Conservation (phyloP, 1,140 invertebrate species). For the Maconellicoccus hirsutus region DNA sequence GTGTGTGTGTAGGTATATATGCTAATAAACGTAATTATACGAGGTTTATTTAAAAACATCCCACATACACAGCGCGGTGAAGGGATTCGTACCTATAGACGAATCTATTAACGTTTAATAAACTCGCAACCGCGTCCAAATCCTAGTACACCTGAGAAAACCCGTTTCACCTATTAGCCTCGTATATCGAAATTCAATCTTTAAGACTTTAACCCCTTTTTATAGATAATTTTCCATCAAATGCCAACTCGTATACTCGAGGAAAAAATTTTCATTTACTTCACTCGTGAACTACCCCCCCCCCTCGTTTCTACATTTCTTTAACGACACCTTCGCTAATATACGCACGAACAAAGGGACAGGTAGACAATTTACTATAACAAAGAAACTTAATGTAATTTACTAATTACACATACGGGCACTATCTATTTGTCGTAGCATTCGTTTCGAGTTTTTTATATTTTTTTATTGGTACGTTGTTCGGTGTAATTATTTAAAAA, state of each 20-base stretch:
- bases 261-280: no score
- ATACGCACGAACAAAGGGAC: no score
- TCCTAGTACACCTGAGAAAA: no score
- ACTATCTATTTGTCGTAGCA: constrained; percentile 3
- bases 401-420: constrained; percentile 19
- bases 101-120: constrained; percentile 18
- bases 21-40: constrained; percentile 18
- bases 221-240: no score
- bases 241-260: no score
- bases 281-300: no score
- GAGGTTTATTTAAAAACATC: constrained; percentile 12
- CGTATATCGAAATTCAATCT: no score
- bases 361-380: no score
- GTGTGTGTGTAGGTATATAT: constrained; percentile 2
- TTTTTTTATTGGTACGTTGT: constrained; percentile 10
- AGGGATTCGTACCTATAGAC: neutral
- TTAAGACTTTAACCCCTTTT: no score
- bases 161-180: no score
- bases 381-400: constrained; percentile 20
- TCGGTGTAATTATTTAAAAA: constrained; percentile 3
- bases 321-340: no score
- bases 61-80: neutral
- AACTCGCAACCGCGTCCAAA: neutral
- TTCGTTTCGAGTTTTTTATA: neutral
- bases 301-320: no score